Base-by-base conservation (phyloP, 2,888 invertebrate species). In the Allacma fusca region DNA sequence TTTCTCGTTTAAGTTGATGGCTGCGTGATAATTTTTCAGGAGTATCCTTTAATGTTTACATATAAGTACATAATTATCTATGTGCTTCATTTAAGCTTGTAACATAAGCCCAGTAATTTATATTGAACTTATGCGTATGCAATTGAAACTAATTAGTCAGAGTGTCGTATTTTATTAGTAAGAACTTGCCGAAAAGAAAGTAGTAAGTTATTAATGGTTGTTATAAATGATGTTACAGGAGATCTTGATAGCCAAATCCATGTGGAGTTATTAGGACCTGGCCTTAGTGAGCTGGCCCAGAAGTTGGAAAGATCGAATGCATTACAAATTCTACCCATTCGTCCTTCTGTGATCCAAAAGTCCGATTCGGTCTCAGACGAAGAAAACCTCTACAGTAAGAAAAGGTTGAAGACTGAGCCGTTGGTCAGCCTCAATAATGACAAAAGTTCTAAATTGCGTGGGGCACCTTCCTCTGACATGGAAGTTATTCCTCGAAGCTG, bases 231-330 rank as follows among this genome's bases (percentile, higher is more conserved):
- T 21, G 4, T 24, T 13, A 21, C n/a, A 75, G 75, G 75, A 44
- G 67, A 69, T 19, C 26, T 26, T 23, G 78, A 69, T 21, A 26
- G n/a, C 57, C 72, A 69, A 5, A 59, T 74, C 23, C 71, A 77
- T 16, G 67, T 81, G 1, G 79, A 82, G 24, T 72, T 84, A 62
- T 74, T 84, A n/a, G 84, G 81, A 34, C 81, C 84, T 21, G 82
- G 79, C 0, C 64, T 84, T 19, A 80, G 78, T 70, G 82, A 84
- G 72, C 75, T 84, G 16, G 83, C 84, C 9, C 82, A 83, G 26
- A 83, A 83, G 59, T 64, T 84, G 76, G 82, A 81, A 67, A 81
- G 79, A 71, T 83, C 82, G 1, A 83, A 83, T 78, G 82, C 84
- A 5, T 75, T 84, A 16, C 82, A 83, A 78, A 84, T 84, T 57